Evolutionary conservation across 2,797 vertebrate genomes (phyloP).

Genomic region (Antrozous pallidus): DNA sequence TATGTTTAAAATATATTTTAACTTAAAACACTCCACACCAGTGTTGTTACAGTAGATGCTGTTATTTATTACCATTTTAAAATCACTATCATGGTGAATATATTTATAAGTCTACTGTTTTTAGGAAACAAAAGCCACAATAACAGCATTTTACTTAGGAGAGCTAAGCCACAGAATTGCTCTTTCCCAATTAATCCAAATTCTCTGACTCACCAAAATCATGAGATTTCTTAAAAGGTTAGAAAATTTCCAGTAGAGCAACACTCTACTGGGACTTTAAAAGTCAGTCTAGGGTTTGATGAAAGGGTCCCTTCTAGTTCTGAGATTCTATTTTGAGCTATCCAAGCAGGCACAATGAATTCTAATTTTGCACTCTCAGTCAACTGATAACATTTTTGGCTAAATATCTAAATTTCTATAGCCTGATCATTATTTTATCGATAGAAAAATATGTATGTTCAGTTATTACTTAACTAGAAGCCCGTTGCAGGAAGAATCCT

Average conservation of each 20-base stretch:
- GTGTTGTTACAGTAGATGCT: neutral
- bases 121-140: neutral
- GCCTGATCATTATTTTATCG: neutral
- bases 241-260: neutral
- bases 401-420: neutral
- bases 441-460: neutral
- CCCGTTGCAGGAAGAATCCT: too few species aligned
- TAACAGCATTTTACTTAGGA: conserved; percentile 1
- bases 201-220: neutral
- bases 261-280: neutral
- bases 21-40: neutral
- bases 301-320: neutral
- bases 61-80: neutral
- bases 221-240: neutral
- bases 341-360: neutral
- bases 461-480: neutral
- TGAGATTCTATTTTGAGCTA: neutral
- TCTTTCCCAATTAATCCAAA: neutral
- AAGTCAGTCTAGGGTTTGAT: neutral
- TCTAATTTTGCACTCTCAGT: neutral
- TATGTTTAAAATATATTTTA: neutral
- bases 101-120: neutral
- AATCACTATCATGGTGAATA: neutral
- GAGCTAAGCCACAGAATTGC: neutral
- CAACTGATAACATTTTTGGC: neutral